A percentile compares a stretch with the other conserved stretches of the same genome.
Evolutionary conservation across 2,113 vertebrate genomes (phyloP).

Genomic region (Eretmochelys imbricata): DNA sequence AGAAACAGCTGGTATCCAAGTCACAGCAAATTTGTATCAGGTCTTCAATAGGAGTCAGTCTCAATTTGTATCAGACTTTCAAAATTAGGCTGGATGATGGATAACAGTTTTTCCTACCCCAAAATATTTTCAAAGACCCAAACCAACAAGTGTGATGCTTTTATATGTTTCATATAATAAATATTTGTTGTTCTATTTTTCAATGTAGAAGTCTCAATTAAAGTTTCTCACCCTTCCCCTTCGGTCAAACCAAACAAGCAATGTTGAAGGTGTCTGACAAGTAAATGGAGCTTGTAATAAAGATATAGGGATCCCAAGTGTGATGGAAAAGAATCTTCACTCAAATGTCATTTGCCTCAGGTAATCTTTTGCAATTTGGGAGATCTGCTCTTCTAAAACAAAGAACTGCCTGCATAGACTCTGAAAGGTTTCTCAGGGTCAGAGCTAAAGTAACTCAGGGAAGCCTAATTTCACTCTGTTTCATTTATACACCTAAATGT

Average conservation of each 20-base stretch:
- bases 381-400: conserved; percentile 11
- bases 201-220: not conserved
- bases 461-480: not conserved
- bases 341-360: not conserved
- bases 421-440: conserved; percentile 26
- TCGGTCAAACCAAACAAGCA: not conserved
- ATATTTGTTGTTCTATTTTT: not conserved
- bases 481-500: conserved; percentile 35
- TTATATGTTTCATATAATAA: not conserved
- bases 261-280: conserved; percentile 30
- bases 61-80: conserved; percentile 76
- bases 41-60: conserved; percentile 75
- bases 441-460: conserved; percentile 13
- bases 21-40: conserved; percentile 80
- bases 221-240: conserved; percentile 18
- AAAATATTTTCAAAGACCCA: not conserved
- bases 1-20: conserved; percentile 76
- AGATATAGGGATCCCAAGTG: not conserved
- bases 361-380: not conserved
- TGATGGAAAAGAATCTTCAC: conserved; percentile 36
- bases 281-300: conserved; percentile 3
- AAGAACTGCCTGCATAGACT: not conserved
- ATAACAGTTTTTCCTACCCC: conserved; percentile 45
- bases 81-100: conserved; percentile 70
- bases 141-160: not conserved